Percentiles rank a stretch among this genome's conserved stretches.
Evolutionary conservation across 2,113 vertebrate genomes (phyloP).

Genomic region (Ciconia boyciana): DNA sequence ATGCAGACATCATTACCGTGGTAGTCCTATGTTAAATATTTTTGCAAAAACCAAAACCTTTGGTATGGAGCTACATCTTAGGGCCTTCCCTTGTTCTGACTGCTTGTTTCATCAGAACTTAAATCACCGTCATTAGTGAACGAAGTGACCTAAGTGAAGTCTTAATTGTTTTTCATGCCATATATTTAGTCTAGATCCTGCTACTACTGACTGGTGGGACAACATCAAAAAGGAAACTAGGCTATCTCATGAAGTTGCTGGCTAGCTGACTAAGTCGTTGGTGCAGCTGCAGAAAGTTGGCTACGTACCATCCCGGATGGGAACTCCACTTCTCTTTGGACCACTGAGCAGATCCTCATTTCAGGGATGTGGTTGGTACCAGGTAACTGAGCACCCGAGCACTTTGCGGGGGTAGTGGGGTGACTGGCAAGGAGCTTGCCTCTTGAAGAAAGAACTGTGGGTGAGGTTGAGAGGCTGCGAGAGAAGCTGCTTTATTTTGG

Average conservation of each 20-base stretch:
- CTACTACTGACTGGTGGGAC: not conserved
- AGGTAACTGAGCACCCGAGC: not conserved
- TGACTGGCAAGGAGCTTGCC: not conserved
- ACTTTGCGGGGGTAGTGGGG: rapidly evolving
- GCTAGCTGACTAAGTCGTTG: not conserved
- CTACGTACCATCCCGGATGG: not conserved
- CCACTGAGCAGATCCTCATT: rapidly evolving
- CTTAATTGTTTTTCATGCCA: not conserved
- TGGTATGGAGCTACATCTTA: not conserved
- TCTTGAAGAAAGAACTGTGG: not conserved
- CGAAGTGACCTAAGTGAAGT: not conserved
- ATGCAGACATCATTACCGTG: rapidly evolving
- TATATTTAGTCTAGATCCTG: not conserved
- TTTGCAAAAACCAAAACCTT: not conserved
- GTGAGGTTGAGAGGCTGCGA: not conserved
- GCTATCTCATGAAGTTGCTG: rapidly evolving
- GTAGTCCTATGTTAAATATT: not conserved
- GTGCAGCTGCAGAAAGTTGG: not conserved
- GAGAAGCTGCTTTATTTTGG: not conserved
- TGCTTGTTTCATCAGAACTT: no score
- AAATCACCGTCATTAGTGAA: not conserved
- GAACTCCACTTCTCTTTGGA: not conserved
- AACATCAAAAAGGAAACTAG: no score
- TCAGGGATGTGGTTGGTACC: not conserved
- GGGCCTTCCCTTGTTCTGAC: not conserved